Evolutionary conservation across 2,888 invertebrate genomes (phyloP).

Genomic region (Tiliacea citrago): DNA sequence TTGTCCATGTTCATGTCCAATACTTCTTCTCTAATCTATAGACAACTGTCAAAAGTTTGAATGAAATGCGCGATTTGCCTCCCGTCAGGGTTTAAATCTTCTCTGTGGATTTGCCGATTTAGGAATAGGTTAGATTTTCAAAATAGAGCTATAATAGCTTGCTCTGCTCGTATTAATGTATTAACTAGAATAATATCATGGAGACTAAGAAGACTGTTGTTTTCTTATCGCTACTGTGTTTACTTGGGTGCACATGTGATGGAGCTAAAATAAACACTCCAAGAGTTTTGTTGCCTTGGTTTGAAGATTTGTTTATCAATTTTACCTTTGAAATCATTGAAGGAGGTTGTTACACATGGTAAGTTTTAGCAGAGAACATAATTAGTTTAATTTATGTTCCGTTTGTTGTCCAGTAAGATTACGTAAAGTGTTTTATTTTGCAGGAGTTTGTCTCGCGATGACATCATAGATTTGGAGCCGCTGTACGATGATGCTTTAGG

Average conservation of each 20-base stretch:
- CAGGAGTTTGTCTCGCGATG: conserved; percentile 97
- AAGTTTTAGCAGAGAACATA: conserved; percentile 72
- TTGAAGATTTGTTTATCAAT: conserved; percentile 95
- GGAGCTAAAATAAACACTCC: conserved; percentile 96
- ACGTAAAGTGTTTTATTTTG: conserved; percentile 67
- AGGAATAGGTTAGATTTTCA: conserved; percentile 71
- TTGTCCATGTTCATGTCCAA: too few species aligned
- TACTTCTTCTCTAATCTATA: not conserved
- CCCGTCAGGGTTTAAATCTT: too few species aligned
- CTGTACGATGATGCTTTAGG: conserved; percentile 91
- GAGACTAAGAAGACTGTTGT: conserved; percentile 65
- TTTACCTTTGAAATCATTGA: conserved; percentile 97
- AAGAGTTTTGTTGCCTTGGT: conserved; percentile 97
- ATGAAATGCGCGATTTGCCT: conserved; percentile 68
- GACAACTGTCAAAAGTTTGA: conserved; percentile 60
- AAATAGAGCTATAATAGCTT: conserved; percentile 53
- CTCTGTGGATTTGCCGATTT: too few species aligned
- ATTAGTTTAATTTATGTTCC: not conserved
- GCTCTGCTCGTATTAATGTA: conserved; percentile 66
- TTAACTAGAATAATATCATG: conserved; percentile 67
- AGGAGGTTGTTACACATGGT: conserved; percentile 98
- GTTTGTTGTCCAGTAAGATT: conserved; percentile 10
- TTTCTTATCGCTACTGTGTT: conserved; percentile 68
- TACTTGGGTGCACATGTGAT: conserved; percentile 71
- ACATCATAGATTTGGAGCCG: conserved; percentile 94